Evolutionary conservation across 1,140 invertebrate genomes (phyloP), one percentile per base, ranked within the genome.

Genomic region (Bilobella aurantiaca): DNA sequence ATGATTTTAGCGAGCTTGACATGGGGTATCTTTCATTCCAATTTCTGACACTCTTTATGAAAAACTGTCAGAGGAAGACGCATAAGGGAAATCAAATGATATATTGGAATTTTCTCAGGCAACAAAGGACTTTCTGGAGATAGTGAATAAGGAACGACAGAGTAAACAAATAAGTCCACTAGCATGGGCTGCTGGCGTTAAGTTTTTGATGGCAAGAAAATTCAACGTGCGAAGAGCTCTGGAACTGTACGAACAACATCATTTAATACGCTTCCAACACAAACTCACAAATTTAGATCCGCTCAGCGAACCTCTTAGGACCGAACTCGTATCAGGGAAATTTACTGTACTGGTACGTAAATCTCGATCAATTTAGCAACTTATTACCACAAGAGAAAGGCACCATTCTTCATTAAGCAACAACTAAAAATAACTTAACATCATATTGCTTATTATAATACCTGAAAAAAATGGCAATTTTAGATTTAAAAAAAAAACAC

Each of bases 181-280:
- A 16, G 84, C 85, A 49, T 86, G 86, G 81, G 85, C 86, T 32
- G 90, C 89, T 3, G 94, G 93, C n/a, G 84, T 96, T 58, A 94
- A 95, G 78, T 98, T 97, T 81, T 80, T 97, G 71, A 86, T 91
- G 74, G 94, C 94, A 60, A 84, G 94, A 49, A 98, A 97, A 80
- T 98, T 96, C 78, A 93, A 97, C 77, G 87, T 96, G 29, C 79
- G 84, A 23, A 83, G 93, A 74, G 93, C 94, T 21, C 81, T 96
- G 27, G 84, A 88, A 21, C 79, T 98, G 8, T 96, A 91, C 77
- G 84, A 92, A 74, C 87, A 93, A 75, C 93, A 98, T 80, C 90
- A 96, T 79, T 85, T 85, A 30, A 94, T 88, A 2, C 82, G 94
- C 65, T 81, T 85, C 66, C 81, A 87, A 66, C 93, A 98, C 79